Percentiles rank a stretch among this genome's conserved stretches.
phyloP scores from a whole-genome alignment of 2,113 vertebrate species.

The Corythaixoides concolor region DNA sequence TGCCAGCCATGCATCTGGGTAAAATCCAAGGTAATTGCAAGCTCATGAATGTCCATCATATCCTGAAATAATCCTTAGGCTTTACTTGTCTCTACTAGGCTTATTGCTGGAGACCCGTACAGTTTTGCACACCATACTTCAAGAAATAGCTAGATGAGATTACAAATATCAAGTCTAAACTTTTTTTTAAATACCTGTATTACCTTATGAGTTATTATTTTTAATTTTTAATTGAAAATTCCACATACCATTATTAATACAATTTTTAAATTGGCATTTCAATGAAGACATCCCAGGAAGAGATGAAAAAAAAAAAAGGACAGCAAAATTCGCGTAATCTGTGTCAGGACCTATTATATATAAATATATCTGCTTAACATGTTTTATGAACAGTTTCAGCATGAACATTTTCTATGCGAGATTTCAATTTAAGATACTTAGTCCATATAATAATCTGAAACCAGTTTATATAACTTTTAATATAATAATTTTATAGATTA shows the following conservation, averaged over 20 bases:
- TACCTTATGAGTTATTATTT: not conserved
- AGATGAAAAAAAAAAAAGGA: not conserved
- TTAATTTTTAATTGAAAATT: not conserved
- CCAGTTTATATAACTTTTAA: not conserved
- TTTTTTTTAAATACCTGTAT: not conserved
- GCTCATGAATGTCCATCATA: not conserved
- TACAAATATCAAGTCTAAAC: not conserved
- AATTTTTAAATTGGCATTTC: not conserved
- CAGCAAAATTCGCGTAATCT: not conserved
- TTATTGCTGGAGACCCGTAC: not conserved
- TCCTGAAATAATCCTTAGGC: not conserved
- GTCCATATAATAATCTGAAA: not conserved
- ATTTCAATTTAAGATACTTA: not conserved
- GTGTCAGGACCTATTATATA: not conserved
- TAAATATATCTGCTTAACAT: not conserved
- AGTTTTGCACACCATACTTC: not conserved
- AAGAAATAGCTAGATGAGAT: not conserved
- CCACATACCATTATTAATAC: not conserved
- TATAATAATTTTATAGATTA: not conserved
- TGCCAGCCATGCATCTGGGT: not conserved
- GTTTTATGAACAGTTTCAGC: not conserved
- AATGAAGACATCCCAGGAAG: not conserved
- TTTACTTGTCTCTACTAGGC: not conserved
- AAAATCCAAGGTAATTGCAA: not conserved
- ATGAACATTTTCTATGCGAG: not conserved